Evolutionary conservation across 2,888 invertebrate genomes (phyloP).

Genomic region (Polylopha cassiicola): DNA sequence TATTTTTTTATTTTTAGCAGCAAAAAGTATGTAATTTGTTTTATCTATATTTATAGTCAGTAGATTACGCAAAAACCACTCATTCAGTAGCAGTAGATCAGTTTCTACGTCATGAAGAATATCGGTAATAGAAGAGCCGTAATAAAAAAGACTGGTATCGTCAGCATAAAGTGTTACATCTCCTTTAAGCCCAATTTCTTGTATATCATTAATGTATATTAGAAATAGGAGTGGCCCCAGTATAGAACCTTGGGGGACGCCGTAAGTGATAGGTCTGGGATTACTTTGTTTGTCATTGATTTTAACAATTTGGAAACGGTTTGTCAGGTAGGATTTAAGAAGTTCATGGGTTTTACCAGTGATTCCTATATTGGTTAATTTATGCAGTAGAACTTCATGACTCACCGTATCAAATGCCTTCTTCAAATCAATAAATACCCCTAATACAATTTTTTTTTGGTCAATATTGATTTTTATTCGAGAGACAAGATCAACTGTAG

Average conservation of each 20-base stretch:
- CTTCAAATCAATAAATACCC: background rate
- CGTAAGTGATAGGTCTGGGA: background rate
- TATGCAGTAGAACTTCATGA: background rate
- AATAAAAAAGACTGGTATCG: too few relatives aligned
- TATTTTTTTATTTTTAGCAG: too few relatives aligned
- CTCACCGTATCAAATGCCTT: too few relatives aligned
- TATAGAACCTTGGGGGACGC: constrained; percentile 1
- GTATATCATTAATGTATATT: too few relatives aligned
- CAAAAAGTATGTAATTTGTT: too few relatives aligned
- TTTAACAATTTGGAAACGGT: background rate
- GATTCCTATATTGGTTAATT: background rate
- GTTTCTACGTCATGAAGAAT: too few relatives aligned
- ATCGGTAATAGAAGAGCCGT: too few relatives aligned
- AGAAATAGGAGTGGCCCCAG: background rate
- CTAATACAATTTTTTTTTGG: background rate
- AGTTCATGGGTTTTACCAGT: background rate
- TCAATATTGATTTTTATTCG: background rate
- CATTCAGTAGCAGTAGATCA: too few relatives aligned
- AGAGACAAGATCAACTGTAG: background rate
- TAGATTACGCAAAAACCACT: too few relatives aligned
- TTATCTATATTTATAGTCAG: too few relatives aligned
- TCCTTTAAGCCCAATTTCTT: too few relatives aligned
- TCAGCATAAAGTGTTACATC: too few relatives aligned
- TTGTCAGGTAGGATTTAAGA: background rate
- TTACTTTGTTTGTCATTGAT: background rate